Base-by-base conservation (phyloP, 2,888 invertebrate species). In the Ametastegia equiseti region DNA sequence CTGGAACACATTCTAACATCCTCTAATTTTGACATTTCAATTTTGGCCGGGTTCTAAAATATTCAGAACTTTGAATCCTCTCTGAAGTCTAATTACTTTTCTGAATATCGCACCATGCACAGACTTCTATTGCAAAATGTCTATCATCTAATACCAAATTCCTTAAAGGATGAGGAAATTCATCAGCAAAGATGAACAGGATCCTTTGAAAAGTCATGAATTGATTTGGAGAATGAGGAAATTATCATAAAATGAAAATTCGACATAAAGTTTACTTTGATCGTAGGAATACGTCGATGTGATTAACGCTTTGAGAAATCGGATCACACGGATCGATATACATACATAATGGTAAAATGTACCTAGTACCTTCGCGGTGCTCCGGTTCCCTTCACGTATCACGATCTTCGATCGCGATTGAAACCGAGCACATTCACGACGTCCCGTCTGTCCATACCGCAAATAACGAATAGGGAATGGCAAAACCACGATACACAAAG, bases 371-470 rank as follows among this genome's bases (percentile, higher is more conserved):
- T 27, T 15, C 5, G n/a, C n/a, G 27, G 45, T 71, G 71, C 71
- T 71, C 71, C 30, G 71, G 30, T 71, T 71, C 71, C 71, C 71
- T 71, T 71, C 71, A 71, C 71, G 71, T 71, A 71, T 71, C 71
- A 71, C 71, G 71, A 71, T 71, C 45, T 71, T 71, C 47, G 23
- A 71, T 71, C 71, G 71, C 42, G 45, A 71, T 71, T 71, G 30
- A 45, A 42, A 71, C 67, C 13, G 0, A n/a, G 67, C 23, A 71
- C 71, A 27, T 71, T 71, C 71, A 71, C 71, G 71, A 47, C 45
- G 45, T 27, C 27, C 27, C 27, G 27, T 39, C 39, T 23, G 67
- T 67, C 36, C 67, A 9, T 33, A 23, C 39, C 36, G 19, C 39
- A 4, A n/a, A 23, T 13, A n/a, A 63, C 67, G 39, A 39, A 67